Evolutionary conservation across 2,797 vertebrate species (phyloP).

Genomic region (Poliocrania exsul): DNA sequence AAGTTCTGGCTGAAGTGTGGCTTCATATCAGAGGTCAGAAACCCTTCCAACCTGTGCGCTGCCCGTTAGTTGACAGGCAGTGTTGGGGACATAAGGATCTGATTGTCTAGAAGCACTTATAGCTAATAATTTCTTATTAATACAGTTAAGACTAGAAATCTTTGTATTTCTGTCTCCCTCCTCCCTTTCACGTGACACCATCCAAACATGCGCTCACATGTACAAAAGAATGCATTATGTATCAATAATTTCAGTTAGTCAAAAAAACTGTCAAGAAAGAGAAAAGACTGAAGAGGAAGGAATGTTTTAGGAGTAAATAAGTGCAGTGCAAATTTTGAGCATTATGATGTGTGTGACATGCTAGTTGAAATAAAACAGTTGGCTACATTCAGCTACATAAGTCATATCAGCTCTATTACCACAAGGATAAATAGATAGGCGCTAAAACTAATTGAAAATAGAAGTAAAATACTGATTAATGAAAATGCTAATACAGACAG

Average conservation of each 20-base stretch:
- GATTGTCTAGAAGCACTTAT: no score
- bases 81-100: no score
- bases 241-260: not conserved
- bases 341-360: not conserved
- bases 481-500: not conserved
- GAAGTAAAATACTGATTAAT: not conserved
- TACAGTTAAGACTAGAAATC: no score
- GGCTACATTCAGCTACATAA: rapidly evolving
- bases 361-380: not conserved
- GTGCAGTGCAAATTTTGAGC: not conserved
- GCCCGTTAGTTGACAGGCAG: no score
- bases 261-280: not conserved
- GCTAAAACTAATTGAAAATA: not conserved
- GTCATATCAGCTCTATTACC: not conserved
- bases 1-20: no score
- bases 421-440: not conserved
- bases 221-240: not conserved
- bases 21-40: no score
- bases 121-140: no score
- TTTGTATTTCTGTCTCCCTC: no score
- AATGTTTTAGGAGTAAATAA: not conserved
- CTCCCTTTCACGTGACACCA: no score
- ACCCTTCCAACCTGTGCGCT: no score
- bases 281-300: not conserved
- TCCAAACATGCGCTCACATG: not conserved